phyloP scores from a whole-genome alignment of 2,888 invertebrate species.

The Caenorhabditis sp. region DNA sequence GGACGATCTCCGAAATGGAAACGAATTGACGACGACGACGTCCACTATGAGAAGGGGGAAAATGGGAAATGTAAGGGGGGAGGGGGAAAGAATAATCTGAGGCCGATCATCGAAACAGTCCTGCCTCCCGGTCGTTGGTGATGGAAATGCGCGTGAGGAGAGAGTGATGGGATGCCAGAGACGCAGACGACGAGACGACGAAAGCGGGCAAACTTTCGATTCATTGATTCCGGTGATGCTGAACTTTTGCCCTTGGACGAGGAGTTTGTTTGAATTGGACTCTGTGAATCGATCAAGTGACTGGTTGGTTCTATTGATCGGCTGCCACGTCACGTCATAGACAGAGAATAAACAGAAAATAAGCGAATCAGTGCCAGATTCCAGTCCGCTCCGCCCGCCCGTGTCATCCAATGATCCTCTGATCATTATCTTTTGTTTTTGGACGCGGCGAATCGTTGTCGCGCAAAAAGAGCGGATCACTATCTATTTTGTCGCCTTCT shows the following conservation, averaged over 20 bases:
- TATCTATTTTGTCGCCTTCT: slow-evolving; percentile 1
- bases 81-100: neutral
- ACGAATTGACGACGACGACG: neutral
- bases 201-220: slow-evolving; percentile 48
- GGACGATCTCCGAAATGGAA: neutral
- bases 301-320: too few relatives aligned
- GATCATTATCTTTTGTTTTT: slow-evolving; percentile 3
- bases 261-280: slow-evolving; percentile 17
- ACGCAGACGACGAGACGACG: slow-evolving; percentile 8
- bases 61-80: too few relatives aligned
- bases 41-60: too few relatives aligned
- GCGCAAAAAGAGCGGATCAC: neutral
- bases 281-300: too few relatives aligned
- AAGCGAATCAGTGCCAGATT: too few relatives aligned
- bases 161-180: slow-evolving; percentile 5
- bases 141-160: neutral
- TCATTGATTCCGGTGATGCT: slow-evolving; percentile 56
- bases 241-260: slow-evolving; percentile 50
- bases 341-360: neutral
- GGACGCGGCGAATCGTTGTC: too few relatives aligned
- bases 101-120: slow-evolving; percentile 51
- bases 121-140: neutral
- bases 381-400: too few relatives aligned
- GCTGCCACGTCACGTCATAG: too few relatives aligned
- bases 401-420: neutral